Base-by-base conservation (phyloP, 2,797 vertebrate genomes). In the Channa striata region DNA sequence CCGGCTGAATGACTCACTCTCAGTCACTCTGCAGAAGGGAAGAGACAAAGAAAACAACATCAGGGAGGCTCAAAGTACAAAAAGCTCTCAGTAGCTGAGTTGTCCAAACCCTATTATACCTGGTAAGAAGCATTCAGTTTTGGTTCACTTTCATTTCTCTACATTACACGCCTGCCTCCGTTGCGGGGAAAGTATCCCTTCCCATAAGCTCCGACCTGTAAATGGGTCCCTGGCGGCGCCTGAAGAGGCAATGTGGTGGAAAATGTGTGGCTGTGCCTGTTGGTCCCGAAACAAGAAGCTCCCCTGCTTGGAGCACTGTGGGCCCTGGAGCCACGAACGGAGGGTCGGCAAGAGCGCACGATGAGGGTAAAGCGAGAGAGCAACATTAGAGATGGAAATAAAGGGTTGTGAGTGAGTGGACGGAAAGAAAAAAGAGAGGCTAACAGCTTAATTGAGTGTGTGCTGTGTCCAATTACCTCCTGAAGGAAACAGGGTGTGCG, bases 381-480 rank as follows among this genome's bases (percentile, higher is more conserved):
- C 9, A 59, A 67, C 74, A 82, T 82, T 59, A 69, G 72, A 5
- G n/a, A 48, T 48, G 48, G 53, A 60, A 68, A 78, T 73, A 58
- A 73, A 65, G 16, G 39, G 20, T 33, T 52, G 14, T 8, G 58
- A 68, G 36, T 9, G 43, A 72, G 37, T 30, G 40, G 23, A 61
- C 3, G 3, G 33, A 52, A 46, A 65, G 59, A 50, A 14, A 64
- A 63, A 49, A 48, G 30, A 75, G 65, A 80, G 75, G 70, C 72
- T 76, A 85, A 86, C 67, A 44, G 68, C 77, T 84, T 91, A 89
- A 91, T 80, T 86, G 84, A 77, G 57, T 74, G 68, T 73, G 66
- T 42, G 81, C 72, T 77, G 86, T 23, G 2, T 85, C 75, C 76
- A 89, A 75, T 91, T 88, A 85, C 65, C 61, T 74, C 62, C 43